Base-by-base conservation (phyloP, 1,140 invertebrate species). In the Lamellibrachia luymesi region DNA sequence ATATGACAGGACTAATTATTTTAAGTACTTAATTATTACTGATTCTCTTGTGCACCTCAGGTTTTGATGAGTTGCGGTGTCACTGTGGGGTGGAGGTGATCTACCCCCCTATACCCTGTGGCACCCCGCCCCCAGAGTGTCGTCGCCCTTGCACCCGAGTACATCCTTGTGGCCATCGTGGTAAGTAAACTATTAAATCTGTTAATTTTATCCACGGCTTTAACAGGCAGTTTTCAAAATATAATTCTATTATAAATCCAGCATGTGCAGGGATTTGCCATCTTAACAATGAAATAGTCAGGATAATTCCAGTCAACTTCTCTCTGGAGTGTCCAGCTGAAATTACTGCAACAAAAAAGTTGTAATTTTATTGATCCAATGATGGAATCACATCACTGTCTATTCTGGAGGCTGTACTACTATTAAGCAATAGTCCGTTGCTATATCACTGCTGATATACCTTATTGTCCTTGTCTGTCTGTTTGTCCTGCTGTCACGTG, bases 51-150 rank as follows among this genome's bases (percentile, higher is more conserved):
- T 51, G 50, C 94, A 94, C 94, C 92, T 6, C 94, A 97, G 97
- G 97, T 95, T 99, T 99, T 96, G 98, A 99, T 92, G 99, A 99
- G 96, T 96, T 99, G 2, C 97, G 97, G 2, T 99, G 99, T 95
- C 98, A 98, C 95, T 99, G 99, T 96, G 99, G 99, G 1, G 97
- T 97, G 0, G 97, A 97, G 93, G 98, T 99, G 38, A 96, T 98
- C 91, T 98, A 98, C 96, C 99, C 99, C 2, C 99, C 99, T 0
- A 97, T 99, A 90, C 97, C 98, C 0, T 99, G 99, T 96, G 99
- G 99, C 2, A 98, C 98, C 0, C 97, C 97, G 93, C 97, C 97
- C 6, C 98, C 99, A 0, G 96, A 97, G 8, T 99, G 99, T 96
- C 96, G 96, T 50, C 96, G 97, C 27, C 97, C 97, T 0, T 99